These are phyloP conservation scores for Morone saxatilis DNA, from an alignment of 2,113 vertebrate species.

Conservation along the genomic window DNA sequence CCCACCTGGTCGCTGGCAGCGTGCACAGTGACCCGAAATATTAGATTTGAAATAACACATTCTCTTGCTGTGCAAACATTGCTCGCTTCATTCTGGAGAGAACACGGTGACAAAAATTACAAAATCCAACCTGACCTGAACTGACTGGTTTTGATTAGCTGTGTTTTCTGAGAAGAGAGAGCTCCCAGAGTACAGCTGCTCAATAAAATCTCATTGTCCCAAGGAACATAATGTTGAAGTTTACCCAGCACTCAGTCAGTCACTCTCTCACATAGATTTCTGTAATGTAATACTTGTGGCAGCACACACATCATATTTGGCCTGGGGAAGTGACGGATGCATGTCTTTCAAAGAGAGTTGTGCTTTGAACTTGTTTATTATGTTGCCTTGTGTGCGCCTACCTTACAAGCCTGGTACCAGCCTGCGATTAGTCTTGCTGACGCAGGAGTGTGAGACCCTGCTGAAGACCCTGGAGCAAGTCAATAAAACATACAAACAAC, in stretches of 20 bases:
- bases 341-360: constrained; percentile 67
- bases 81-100: constrained; percentile 18
- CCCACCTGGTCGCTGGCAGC: constrained; percentile 6
- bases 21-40: constrained; percentile 27
- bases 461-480: constrained; percentile 73
- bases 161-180: constrained; percentile 30
- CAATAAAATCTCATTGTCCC: constrained; percentile 61
- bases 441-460: constrained; percentile 45
- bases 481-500: constrained; percentile 80
- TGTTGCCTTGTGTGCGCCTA: constrained; percentile 43
- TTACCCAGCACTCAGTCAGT: constrained; percentile 47
- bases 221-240: constrained; percentile 60
- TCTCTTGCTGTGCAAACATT: constrained; percentile 16
- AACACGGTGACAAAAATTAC: constrained; percentile 22
- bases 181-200: constrained; percentile 32
- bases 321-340: constrained; percentile 67
- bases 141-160: constrained; percentile 38
- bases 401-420: constrained; percentile 52
- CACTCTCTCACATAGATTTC: constrained; percentile 54
- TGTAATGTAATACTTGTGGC: constrained; percentile 70
- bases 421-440: constrained; percentile 64
- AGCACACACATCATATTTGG: constrained; percentile 69
- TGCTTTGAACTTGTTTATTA: constrained; percentile 72
- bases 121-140: constrained; percentile 32
- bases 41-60: constrained; percentile 37